These are phyloP conservation scores for Falco concolor DNA, from an alignment of 2,797 vertebrate species.

Conservation along the genomic window DNA sequence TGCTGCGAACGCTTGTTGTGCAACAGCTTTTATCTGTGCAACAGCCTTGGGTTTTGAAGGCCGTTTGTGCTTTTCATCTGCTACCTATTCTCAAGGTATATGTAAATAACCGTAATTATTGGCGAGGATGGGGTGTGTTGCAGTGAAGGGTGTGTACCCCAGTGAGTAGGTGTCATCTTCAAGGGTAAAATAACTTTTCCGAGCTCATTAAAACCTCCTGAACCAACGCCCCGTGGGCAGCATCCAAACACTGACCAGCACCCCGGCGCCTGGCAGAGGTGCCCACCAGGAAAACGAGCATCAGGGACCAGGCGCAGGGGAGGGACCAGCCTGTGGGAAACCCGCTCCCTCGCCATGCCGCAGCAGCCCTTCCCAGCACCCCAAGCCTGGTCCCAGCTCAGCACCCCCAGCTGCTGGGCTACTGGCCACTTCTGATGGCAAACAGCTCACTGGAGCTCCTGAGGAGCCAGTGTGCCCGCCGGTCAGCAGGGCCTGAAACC, in stretches of 20 bases:
- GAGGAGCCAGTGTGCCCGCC: neutral
- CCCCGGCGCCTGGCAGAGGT: neutral
- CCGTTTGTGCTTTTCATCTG: neutral
- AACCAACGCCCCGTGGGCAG: neutral
- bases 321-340: accelerated
- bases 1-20: neutral
- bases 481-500: neutral
- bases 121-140: neutral
- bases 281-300: accelerated
- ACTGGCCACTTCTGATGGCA: accelerated
- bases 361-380: neutral
- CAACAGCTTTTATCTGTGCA: neutral
- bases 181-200: neutral
- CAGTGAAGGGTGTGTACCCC: neutral
- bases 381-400: accelerated
- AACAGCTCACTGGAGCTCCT: neutral
- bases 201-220: neutral
- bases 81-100: neutral
- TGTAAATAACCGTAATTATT: constrained; percentile 14
- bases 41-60: neutral
- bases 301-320: neutral
- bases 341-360: neutral
- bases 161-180: neutral
- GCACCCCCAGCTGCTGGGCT: neutral
- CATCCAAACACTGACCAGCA: accelerated